Conservation (phyloP, 2,888 invertebrate genomes). For the Nomada fabriciana region DNA sequence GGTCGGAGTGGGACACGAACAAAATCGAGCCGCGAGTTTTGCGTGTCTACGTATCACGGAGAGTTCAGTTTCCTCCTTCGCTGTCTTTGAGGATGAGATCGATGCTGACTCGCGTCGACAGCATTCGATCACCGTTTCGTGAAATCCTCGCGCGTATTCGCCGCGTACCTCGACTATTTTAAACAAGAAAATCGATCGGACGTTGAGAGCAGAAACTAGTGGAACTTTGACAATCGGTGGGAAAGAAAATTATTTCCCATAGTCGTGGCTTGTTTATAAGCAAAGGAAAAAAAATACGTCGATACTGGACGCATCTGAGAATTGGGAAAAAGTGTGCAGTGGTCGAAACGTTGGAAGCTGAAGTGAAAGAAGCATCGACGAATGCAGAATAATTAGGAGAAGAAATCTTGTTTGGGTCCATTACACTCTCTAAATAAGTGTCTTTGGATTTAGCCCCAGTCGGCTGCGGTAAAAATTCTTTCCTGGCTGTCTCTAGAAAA, state of each 20-base stretch:
- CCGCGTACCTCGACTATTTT: not conserved
- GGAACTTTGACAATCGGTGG: not conserved
- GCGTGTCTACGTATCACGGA: conserved; percentile 60
- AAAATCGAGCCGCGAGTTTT: conserved; percentile 64
- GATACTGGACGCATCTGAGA: no score
- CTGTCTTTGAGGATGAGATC: conserved; percentile 68
- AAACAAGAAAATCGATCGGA: not conserved
- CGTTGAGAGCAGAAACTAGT: not conserved
- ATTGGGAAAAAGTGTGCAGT: not conserved
- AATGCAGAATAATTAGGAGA: not conserved
- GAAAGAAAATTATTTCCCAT: not conserved
- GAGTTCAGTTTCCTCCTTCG: conserved; percentile 71
- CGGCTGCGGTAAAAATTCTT: conserved; percentile 29
- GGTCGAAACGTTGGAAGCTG: not conserved
- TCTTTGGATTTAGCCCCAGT: not conserved
- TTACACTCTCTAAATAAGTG: not conserved
- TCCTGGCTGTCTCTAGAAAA: not conserved
- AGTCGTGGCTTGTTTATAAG: no score
- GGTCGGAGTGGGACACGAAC: conserved; percentile 64
- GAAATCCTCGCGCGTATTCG: conserved; percentile 24
- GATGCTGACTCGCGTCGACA: conserved; percentile 16
- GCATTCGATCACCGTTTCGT: conserved; percentile 14
- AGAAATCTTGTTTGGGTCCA: not conserved
- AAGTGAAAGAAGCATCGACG: conserved; percentile 12
- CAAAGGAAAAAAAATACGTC: no score